Evolutionary conservation across 2,888 invertebrate genomes (phyloP).

Genomic region (Drosophila peninsularis): DNA sequence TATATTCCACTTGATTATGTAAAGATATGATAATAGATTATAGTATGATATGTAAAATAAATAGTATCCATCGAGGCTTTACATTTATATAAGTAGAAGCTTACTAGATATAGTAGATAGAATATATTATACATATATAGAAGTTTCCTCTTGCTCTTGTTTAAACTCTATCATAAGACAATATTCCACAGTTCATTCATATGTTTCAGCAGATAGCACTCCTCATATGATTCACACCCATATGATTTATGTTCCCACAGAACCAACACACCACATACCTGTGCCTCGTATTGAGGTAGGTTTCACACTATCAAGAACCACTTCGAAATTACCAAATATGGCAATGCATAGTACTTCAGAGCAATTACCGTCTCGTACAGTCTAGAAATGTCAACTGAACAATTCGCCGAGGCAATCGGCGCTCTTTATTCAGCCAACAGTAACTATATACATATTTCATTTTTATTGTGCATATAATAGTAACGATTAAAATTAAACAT

Average conservation of each 20-base stretch:
- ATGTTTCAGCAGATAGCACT: neutral
- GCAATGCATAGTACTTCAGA: slow-evolving; percentile 3
- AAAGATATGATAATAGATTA: neutral
- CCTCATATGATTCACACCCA: neutral
- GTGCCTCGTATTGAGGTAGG: slow-evolving; percentile 61
- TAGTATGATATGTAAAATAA: neutral
- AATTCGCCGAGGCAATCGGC: neutral
- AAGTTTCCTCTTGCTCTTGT: too few relatives aligned
- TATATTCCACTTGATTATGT: neutral
- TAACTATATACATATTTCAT: neutral
- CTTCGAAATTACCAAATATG: slow-evolving; percentile 17
- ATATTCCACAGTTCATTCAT: neutral
- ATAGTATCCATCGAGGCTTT: too few relatives aligned
- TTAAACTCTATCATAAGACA: neutral
- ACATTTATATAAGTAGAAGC: too few relatives aligned
- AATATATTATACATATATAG: too few relatives aligned
- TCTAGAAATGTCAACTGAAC: slow-evolving; percentile 36
- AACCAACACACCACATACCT: slow-evolving; percentile 7
- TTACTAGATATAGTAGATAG: too few relatives aligned
- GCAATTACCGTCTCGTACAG: slow-evolving; percentile 26
- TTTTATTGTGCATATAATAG: slow-evolving; percentile 15
- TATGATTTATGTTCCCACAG: neutral
- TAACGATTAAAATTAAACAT: slow-evolving; percentile 53
- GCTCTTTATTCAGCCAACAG: slow-evolving; percentile 24
- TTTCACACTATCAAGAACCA: slow-evolving; percentile 22